Conservation (phyloP, 2,113 vertebrate genomes). For the Odocoileus hemionus region DNA sequence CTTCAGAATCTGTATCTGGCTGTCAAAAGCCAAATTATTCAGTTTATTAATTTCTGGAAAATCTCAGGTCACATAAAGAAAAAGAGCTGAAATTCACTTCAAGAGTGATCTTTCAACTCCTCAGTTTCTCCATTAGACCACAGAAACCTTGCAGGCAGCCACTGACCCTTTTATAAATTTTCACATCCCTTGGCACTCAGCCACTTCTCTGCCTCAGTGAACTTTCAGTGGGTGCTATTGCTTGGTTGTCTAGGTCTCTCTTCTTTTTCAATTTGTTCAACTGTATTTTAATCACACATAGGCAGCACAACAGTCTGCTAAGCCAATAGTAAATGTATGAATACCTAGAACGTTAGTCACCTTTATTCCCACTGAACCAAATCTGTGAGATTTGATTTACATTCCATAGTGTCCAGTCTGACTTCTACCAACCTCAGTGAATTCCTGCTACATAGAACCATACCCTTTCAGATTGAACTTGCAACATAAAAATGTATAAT, state of each 20-base stretch:
- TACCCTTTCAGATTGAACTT: neutral
- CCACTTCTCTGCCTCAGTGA: neutral
- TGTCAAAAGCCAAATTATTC: neutral
- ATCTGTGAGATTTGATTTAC: neutral
- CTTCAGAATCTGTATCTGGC: neutral
- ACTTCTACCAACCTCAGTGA: neutral
- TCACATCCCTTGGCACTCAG: fast-evolving
- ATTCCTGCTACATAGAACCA: neutral
- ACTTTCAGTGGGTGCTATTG: fast-evolving
- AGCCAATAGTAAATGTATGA: too few relatives aligned
- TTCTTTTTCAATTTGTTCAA: neutral
- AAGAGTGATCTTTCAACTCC: neutral
- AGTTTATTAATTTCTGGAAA: neutral
- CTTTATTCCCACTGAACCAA: neutral
- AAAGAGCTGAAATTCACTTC: neutral
- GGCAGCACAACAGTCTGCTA: neutral
- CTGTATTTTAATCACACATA: neutral
- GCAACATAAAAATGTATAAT: too few relatives aligned
- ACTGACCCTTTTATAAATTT: neutral
- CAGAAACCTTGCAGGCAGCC: neutral
- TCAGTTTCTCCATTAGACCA: neutral
- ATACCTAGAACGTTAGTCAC: neutral
- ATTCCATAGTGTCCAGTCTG: neutral
- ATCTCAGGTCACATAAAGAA: neutral
- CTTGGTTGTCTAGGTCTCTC: neutral